A percentile compares a stretch with the other conserved stretches of the same genome.
Evolutionary conservation across 2,888 invertebrate species (phyloP).

Genomic region (Cosmia pyralina): DNA sequence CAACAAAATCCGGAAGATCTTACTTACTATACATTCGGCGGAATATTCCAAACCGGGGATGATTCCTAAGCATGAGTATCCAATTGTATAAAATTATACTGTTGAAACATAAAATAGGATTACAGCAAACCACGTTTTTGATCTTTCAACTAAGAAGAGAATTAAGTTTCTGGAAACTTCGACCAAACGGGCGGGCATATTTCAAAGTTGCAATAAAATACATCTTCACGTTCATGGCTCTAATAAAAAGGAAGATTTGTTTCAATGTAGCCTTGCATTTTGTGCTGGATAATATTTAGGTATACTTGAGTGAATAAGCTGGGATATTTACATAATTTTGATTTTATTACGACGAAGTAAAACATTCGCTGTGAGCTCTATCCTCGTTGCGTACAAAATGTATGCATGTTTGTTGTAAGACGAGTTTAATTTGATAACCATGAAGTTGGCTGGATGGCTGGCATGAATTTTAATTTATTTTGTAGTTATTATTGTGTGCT

Average conservation of each 20-base stretch:
- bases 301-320: constrained; percentile 51
- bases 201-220: constrained; percentile 69
- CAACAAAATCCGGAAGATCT: constrained; percentile 1
- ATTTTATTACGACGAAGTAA: constrained; percentile 52
- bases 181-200: constrained; percentile 64
- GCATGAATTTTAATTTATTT: constrained; percentile 50
- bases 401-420: constrained; percentile 56
- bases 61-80: constrained; percentile 13
- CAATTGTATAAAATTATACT: constrained; percentile 41
- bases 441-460: constrained; percentile 46
- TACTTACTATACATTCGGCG: not conserved
- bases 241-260: constrained; percentile 69
- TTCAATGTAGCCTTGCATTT: constrained; percentile 65
- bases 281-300: constrained; percentile 60
- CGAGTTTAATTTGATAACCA: constrained; percentile 52
- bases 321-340: constrained; percentile 61
- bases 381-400: constrained; percentile 47
- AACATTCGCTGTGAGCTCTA: constrained; percentile 37
- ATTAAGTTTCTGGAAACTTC: constrained; percentile 63
- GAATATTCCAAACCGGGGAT: constrained; percentile 16
- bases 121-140: constrained; percentile 41
- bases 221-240: constrained; percentile 67
- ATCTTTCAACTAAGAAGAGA: constrained; percentile 59
- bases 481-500: constrained; percentile 37
- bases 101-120: constrained; percentile 38